These are phyloP conservation scores for Ophraella communa DNA, from an alignment of 2,888 invertebrate species.

Conservation along the genomic window DNA sequence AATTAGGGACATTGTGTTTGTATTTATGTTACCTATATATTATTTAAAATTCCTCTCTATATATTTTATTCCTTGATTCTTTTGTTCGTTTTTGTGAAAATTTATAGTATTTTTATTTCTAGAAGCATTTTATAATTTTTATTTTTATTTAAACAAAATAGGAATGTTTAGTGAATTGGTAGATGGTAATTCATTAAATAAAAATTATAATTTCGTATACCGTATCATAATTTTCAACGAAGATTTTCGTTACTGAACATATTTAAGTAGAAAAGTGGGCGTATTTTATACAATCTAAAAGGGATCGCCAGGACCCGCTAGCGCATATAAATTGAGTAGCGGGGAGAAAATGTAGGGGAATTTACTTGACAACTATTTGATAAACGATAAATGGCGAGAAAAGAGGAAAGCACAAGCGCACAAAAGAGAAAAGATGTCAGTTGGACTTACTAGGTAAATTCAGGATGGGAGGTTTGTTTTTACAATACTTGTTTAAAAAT, in stretches of 20 bases:
- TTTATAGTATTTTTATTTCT: too few species aligned
- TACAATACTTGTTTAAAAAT: too few species aligned
- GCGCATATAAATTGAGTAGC: conserved; percentile 1
- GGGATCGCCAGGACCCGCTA: conserved; percentile 21
- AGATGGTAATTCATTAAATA: not conserved
- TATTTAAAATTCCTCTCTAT: too few species aligned
- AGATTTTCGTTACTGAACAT: not conserved
- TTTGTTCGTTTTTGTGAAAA: too few species aligned
- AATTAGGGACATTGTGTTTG: conserved; percentile 4
- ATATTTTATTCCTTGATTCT: too few species aligned
- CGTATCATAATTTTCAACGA: not conserved
- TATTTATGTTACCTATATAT: too few species aligned
- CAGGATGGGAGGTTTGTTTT: too few species aligned
- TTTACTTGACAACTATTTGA: not conserved
- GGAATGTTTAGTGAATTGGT: not conserved
- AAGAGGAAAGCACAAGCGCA: not conserved
- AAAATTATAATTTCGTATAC: not conserved
- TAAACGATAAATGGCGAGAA: not conserved
- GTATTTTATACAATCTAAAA: conserved; percentile 26
- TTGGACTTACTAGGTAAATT: too few species aligned
- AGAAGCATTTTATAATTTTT: not conserved
- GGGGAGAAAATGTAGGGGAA: conserved; percentile 15
- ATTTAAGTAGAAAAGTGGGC: conserved; percentile 27
- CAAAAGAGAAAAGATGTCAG: too few species aligned
- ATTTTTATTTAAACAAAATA: not conserved